phyloP scores from a whole-genome alignment of 1,140 invertebrate genomes.

The Drosophila eugracilis region DNA sequence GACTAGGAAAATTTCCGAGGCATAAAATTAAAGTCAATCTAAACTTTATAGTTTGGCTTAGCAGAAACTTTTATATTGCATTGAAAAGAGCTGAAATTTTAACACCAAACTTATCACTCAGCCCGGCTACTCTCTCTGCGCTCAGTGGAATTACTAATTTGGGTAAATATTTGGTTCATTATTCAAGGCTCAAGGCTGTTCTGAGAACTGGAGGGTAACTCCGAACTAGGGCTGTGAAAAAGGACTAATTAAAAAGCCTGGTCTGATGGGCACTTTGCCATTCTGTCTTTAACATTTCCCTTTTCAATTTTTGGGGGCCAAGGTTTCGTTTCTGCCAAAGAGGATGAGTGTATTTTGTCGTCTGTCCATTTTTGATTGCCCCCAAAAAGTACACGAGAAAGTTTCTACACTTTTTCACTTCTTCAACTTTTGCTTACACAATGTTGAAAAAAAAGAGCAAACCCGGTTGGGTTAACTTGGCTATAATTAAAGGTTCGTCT shows the following conservation, averaged over 20 bases:
- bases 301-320: constrained; percentile 19
- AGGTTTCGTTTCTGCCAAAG: constrained; percentile 29
- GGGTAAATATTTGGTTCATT: constrained; percentile 17
- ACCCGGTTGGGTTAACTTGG: constrained; percentile 53
- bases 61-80: constrained; percentile 11
- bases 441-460: constrained; percentile 17
- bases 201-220: constrained; percentile 3
- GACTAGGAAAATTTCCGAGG: constrained; percentile 8
- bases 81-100: constrained; percentile 3
- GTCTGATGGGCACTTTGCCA: constrained; percentile 21
- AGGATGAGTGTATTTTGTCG: constrained; percentile 19
- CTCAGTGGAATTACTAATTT: constrained; percentile 17
- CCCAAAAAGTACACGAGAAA: constrained; percentile 53
- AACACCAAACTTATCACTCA: constrained; percentile 23
- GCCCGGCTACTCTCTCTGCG: constrained; percentile 1
- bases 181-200: constrained; percentile 15
- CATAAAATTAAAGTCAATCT: constrained; percentile 16
- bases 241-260: constrained; percentile 73
- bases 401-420: constrained; percentile 42
- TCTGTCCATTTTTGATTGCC: constrained; percentile 65
- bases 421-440: constrained; percentile 39
- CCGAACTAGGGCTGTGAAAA: constrained; percentile 23
- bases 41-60: constrained; percentile 23
- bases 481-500: constrained; percentile 73
- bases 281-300: constrained; percentile 31